These are phyloP conservation scores for Phorcus lineatus DNA, from an alignment of 2,888 invertebrate species.

Conservation along the genomic window DNA sequence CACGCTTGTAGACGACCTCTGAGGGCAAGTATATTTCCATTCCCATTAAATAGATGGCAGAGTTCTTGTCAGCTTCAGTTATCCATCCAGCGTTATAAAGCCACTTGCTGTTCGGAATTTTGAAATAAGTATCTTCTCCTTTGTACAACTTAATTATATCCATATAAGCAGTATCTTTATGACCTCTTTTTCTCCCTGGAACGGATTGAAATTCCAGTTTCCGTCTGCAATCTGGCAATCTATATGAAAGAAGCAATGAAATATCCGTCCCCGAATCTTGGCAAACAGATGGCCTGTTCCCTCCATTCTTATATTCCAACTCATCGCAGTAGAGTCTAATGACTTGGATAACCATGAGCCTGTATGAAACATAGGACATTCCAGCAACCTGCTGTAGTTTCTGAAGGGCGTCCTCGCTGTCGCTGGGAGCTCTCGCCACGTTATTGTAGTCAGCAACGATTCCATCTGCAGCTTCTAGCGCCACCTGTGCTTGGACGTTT, in stretches of 20 bases:
- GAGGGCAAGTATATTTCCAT: background rate
- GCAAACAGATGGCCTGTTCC: background rate
- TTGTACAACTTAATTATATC: background rate
- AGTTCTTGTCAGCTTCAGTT: background rate
- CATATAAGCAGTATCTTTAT: background rate
- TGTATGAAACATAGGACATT: constrained; percentile 5
- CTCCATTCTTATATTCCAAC: background rate
- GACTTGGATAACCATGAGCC: background rate
- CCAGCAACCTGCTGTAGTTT: background rate
- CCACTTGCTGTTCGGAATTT: constrained; percentile 10
- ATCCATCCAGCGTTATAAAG: constrained; percentile 16
- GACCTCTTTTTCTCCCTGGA: background rate
- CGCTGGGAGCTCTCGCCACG: background rate
- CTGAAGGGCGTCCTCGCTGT: background rate
- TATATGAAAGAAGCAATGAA: background rate
- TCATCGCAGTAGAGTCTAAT: constrained; percentile 6
- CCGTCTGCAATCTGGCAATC: background rate
- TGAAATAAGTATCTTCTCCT: background rate
- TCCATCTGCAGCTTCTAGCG: background rate
- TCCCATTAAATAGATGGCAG: background rate
- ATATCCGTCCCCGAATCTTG: background rate
- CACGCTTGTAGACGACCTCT: background rate
- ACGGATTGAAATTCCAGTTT: background rate
- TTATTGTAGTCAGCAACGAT: background rate
- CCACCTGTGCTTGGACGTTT: background rate